Conservation (phyloP, 2,797 vertebrate species). For the Tamandua tetradactyla region DNA sequence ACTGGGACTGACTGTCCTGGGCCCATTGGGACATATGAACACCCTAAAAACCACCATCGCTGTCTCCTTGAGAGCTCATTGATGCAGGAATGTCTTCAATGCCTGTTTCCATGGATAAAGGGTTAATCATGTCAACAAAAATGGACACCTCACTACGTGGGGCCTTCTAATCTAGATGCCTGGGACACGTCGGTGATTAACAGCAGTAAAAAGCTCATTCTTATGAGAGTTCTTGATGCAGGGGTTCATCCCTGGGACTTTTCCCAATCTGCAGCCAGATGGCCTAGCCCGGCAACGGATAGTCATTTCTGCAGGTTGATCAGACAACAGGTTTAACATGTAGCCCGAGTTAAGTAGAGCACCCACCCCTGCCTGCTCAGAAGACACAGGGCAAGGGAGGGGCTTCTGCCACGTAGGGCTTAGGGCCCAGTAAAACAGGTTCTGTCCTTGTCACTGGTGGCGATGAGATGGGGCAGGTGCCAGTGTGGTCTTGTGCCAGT, state of each 20-base stretch:
- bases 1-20: not conserved
- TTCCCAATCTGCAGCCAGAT: conserved; percentile 47
- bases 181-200: not conserved
- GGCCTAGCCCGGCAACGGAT: not conserved
- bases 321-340: not conserved
- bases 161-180: not conserved
- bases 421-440: not conserved
- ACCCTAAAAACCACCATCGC: not conserved
- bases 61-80: conserved; percentile 28
- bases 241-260: conserved; percentile 53
- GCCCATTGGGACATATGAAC: not conserved
- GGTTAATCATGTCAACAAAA: not conserved
- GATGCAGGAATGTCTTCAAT: not conserved
- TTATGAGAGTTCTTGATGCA: not conserved
- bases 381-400: not conserved
- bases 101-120: conserved; percentile 48
- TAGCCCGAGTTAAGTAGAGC: not conserved
- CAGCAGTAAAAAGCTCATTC: not conserved
- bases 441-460: not conserved
- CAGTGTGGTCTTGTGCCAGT: too few species aligned
- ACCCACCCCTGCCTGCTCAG: not conserved
- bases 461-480: not conserved
- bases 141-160: not conserved
- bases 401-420: too few species aligned
- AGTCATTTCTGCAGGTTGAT: conserved; percentile 55